Evolutionary conservation across 2,888 invertebrate species (phyloP), one percentile per base, ranked within the genome.

Genomic region (Troides oblongomaculatus): DNA sequence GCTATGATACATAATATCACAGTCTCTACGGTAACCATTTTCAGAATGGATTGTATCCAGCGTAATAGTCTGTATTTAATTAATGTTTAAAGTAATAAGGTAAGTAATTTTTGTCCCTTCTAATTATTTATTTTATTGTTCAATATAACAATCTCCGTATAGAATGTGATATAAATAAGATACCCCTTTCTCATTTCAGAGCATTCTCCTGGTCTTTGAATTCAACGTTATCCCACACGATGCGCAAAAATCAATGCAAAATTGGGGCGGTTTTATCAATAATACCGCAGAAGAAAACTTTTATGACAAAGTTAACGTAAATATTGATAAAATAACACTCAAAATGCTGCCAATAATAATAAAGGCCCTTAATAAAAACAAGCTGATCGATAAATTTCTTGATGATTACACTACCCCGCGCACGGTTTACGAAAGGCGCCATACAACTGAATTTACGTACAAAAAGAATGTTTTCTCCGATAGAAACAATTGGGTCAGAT

Each of bases 201-300:
- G 80, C 69, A 78, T 89, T 30, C 78, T 90, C 57, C 79, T 90
- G 46, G 78, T 88, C 64, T 90, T 88, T 76, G 88, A 90, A 74
- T 88, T 86, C 72, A 87, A 81, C 64, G 75, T 84, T 53, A 81
- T 36, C 23, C 39, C 57, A 21, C 60, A 62, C 14, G 61, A 50
- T 18, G 58, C 50, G 17, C 56, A 23, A 17, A 67, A 71, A 50
- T 25, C 57, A 56, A 81, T 76, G 71, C 72, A 79, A 0, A 81
- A 80, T 69, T 90, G 88, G 89, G 72, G 83, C 12, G 81, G 78
- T 14, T 72, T 86, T 1, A 81, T 85, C 67, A 89, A 90, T 61
- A 80, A 81, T 6, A 84, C 81, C 12, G 73, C 74, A 10, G 80
- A 83, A 50, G 78, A 83, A 65, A 77, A 81, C 5, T 83, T 82